Evolutionary conservation across 2,888 invertebrate genomes (phyloP).

Genomic region (Ephialtes manifestator): DNA sequence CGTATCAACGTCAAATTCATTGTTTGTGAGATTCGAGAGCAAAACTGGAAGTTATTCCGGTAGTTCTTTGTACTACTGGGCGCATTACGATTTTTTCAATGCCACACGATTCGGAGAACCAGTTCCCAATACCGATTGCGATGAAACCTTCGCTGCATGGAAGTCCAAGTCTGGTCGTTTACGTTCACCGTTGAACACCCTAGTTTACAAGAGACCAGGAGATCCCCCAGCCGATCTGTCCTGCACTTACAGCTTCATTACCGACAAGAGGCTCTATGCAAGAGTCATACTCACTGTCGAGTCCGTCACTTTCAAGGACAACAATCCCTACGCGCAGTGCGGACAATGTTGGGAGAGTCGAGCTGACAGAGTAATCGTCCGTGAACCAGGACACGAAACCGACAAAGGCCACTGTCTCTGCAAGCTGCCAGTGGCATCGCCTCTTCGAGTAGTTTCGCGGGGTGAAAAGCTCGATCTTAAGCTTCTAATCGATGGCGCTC

Average conservation of each 20-base stretch:
- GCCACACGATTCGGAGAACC: slow-evolving; percentile 95
- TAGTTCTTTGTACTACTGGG: slow-evolving; percentile 97
- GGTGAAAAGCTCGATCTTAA: slow-evolving; percentile 94
- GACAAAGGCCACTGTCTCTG: slow-evolving; percentile 92
- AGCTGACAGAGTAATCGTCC: slow-evolving; percentile 93
- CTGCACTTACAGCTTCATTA: slow-evolving; percentile 94
- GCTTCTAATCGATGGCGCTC: slow-evolving; percentile 93
- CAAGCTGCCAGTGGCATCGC: slow-evolving; percentile 87
- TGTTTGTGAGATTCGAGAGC: slow-evolving; percentile 96
- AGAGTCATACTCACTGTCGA: slow-evolving; percentile 92
- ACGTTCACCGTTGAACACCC: slow-evolving; percentile 94
- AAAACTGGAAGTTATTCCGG: slow-evolving; percentile 97
- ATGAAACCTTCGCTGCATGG: slow-evolving; percentile 96
- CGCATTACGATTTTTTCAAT: slow-evolving; percentile 97
- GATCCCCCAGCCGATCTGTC: slow-evolving; percentile 91
- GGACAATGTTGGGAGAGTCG: slow-evolving; percentile 94
- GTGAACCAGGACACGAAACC: slow-evolving; percentile 90
- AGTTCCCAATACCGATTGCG: slow-evolving; percentile 92
- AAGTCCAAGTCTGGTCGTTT: slow-evolving; percentile 91
- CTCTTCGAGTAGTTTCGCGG: slow-evolving; percentile 91
- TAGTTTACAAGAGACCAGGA: slow-evolving; percentile 93
- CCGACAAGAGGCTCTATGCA: slow-evolving; percentile 93
- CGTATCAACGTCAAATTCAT: slow-evolving; percentile 94
- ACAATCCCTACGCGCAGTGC: slow-evolving; percentile 89
- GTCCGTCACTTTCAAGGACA: slow-evolving; percentile 92